Base-by-base conservation (phyloP, 2,113 vertebrate genomes). In the Ploceus nigricollis region DNA sequence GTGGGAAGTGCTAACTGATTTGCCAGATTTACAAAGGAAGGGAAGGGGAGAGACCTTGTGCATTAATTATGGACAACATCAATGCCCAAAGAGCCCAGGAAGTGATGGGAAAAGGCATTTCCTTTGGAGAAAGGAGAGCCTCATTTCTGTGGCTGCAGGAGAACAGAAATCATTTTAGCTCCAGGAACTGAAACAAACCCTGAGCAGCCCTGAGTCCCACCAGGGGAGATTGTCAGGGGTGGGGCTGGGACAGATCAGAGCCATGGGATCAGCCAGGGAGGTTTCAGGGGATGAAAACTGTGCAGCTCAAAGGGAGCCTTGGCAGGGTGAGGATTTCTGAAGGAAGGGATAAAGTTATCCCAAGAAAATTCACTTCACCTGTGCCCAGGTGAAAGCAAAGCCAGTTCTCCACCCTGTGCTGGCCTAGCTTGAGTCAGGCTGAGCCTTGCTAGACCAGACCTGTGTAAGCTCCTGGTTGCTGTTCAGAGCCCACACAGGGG, bases 261-360 rank as follows among this genome's bases (percentile, higher is more conserved):
- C 39, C 0, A 0, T 28, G 1, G 7, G 16, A 22, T 47, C 69
- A 1, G 0, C 9, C 39, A 11, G 48, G 2, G 5, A 6, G 16
- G 15, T 4, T 56, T 1, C 7, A 9, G 25, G 19, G 10, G 5
- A 16, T 23, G 4, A 2, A 35, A 72, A 11, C 5, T 6, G 6
- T 7, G 8, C 30, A 37, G 83, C 51, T 82, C 60, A 2, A 35
- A 35, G 39, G 70, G 42, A 72, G 20, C 47, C 63, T 19, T 7
- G 10, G 3, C 37, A 24, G 15, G 7, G 1, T 4, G 3, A 11
- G 35, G 27, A 6, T 50, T 72, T n/a, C 1, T 19, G 24, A 19
- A 61, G 37, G 28, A 40, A 47, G 16, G 53, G 40, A 7, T 10
- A 2, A 23, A 15, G 6, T 56, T 51, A 4, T 35, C 42, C 76